These are phyloP conservation scores for Siderastrea siderea DNA, from an alignment of 92 coral and sea anemone species.

Conservation along the genomic window DNA sequence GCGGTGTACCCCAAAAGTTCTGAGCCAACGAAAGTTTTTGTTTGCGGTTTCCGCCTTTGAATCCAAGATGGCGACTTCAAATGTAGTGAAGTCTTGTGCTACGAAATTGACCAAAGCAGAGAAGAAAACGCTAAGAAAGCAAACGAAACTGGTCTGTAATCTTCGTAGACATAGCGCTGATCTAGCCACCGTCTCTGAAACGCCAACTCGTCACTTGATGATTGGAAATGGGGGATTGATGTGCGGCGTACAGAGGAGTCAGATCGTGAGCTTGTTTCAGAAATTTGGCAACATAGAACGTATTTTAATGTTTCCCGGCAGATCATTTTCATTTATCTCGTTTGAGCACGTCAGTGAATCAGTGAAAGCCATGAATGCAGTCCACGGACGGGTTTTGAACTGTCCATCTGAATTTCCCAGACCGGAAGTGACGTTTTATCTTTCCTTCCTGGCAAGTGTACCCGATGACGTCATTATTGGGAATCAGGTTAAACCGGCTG, in stretches of 20 bases:
- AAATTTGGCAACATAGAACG: conserved; percentile 83
- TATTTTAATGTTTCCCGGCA: conserved; percentile 89
- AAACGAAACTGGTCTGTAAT: conserved; percentile 77
- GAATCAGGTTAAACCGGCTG: conserved; percentile 71
- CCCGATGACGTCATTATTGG: conserved; percentile 72
- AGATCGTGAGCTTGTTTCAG: conserved; percentile 73
- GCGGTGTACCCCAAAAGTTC: not conserved
- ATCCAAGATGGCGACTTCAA: conserved; percentile 88
- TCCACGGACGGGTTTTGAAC: conserved; percentile 81
- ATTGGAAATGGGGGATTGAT: conserved; percentile 96
- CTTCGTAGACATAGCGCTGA: conserved; percentile 77
- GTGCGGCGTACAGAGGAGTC: conserved; percentile 89
- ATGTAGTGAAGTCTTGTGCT: conserved; percentile 53
- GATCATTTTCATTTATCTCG: conserved; percentile 89
- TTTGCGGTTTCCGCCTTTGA: conserved; percentile 12
- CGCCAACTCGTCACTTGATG: conserved; percentile 86
- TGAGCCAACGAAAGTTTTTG: not conserved
- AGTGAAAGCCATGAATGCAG: conserved; percentile 73
- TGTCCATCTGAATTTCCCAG: conserved; percentile 68
- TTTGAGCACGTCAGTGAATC: conserved; percentile 75
- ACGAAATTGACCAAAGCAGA: conserved; percentile 89
- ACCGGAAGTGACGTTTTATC: conserved; percentile 76
- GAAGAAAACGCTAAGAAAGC: conserved; percentile 90
- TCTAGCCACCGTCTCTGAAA: conserved; percentile 73
- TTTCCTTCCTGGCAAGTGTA: conserved; percentile 74